Evolutionary conservation across 2,113 vertebrate genomes (phyloP).

Genomic region (Elgaria multicarinata): DNA sequence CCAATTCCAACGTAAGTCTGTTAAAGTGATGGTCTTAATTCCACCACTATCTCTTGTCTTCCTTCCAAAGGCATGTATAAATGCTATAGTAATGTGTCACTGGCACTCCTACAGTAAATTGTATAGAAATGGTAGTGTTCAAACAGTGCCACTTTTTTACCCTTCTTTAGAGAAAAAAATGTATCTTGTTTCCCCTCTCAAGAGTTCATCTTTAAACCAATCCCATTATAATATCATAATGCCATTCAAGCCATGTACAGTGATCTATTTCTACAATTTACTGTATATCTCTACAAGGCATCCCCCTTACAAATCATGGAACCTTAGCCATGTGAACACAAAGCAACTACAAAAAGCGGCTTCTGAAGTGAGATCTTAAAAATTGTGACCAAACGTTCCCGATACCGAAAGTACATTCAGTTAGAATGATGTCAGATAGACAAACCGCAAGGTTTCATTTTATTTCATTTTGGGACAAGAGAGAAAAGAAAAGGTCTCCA

Average conservation of each 20-base stretch:
- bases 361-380: neutral
- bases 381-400: neutral
- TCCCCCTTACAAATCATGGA: neutral
- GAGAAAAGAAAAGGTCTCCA: neutral
- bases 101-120: neutral
- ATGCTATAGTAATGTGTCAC: neutral
- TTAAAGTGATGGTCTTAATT: neutral
- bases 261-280: neutral
- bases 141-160: neutral
- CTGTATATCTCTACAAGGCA: neutral
- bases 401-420: neutral
- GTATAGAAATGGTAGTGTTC: neutral
- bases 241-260: neutral
- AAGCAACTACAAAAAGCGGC: neutral
- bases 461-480: neutral
- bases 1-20: neutral
- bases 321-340: neutral
- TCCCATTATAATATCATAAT: neutral
- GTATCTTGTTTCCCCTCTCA: neutral
- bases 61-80: conserved; percentile 1
- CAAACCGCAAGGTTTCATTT: neutral
- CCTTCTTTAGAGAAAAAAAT: neutral
- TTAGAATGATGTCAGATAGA: neutral
- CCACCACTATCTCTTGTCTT: neutral
- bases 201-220: conserved; percentile 14